Base-by-base conservation (phyloP, 2,113 vertebrate genomes). In the Trematocara nigrifrons region DNA sequence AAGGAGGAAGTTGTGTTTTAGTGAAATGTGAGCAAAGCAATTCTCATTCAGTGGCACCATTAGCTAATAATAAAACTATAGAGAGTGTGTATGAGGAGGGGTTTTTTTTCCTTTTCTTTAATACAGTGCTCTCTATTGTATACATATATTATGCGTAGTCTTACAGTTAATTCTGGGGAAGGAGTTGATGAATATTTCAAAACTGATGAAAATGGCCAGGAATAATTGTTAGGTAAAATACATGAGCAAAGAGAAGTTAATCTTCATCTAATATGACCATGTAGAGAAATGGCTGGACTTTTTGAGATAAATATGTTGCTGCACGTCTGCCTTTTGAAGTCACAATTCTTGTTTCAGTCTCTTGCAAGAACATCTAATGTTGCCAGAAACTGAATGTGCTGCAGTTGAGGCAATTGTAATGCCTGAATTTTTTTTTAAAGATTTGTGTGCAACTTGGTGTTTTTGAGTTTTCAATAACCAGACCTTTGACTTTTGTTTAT, bases 91-190 rank as follows among this genome's bases (percentile, higher is more conserved):
- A 49, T 49, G 47, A 4, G 47, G 47, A 7, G 15, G 15, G 2
- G 0, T 22, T 3, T 42, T 45, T 15, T 7, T 15, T 47, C 15
- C 3, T 3, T 15, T 9, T 51, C 9, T 51, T 51, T 8, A 4
- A 49, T 18, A 9, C 16, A 18, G 4, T 51, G 16, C 16, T 51
- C 16, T 51, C 49, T 51, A n/a, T 51, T 51, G 7, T 51, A 51
- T 18, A n/a, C 16, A n/a, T 9, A 51, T 0, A 51, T 9, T n/a
- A 51, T 51, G 7, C 4, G 3, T 16, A 51, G 16, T 51, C 49
- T 9, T 51, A 51, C 47, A 51, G 16, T 51, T 51, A 51, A 51
- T 51, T 51, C 7, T 5, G 49, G 18, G 4, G 16, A 18, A 9
- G 49, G 7, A 51, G 16, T 51, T 51, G 16, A 51, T 9, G 7